Evolutionary conservation across 2,113 vertebrate genomes (phyloP).

Genomic region (Tragelaphus buxtoni): DNA sequence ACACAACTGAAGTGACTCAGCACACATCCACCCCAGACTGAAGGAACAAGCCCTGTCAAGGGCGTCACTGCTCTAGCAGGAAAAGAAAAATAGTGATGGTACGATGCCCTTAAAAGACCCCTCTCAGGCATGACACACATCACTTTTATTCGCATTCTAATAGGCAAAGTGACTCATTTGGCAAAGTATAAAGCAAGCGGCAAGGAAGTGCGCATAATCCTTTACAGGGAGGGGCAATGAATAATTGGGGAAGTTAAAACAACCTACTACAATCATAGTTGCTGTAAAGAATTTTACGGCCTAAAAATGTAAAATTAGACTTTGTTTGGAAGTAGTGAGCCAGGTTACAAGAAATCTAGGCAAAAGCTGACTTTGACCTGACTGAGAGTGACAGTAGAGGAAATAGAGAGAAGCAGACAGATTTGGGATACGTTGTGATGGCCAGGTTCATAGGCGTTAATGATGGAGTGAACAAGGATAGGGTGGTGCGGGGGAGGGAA

Average conservation of each 20-base stretch:
- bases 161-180: not conserved
- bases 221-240: not conserved
- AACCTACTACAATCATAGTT: too few relatives aligned
- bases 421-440: not conserved
- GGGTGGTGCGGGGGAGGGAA: not conserved
- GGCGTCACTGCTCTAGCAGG: not conserved
- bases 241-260: not conserved
- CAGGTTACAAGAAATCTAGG: not conserved
- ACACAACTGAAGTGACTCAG: not conserved
- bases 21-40: not conserved
- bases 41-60: not conserved
- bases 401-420: not conserved
- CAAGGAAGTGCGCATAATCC: not conserved
- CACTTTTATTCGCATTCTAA: not conserved
- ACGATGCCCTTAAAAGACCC: not conserved
- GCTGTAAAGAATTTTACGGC: not conserved
- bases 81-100: not conserved
- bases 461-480: not conserved
- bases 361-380: not conserved
- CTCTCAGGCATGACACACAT: not conserved
- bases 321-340: not conserved
- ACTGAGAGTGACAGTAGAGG: not conserved
- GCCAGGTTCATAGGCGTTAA: rapidly evolving
- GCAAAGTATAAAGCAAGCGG: not conserved
- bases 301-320: not conserved